phyloP scores from a whole-genome alignment of 2,797 vertebrate genomes.

The Otus scops region DNA sequence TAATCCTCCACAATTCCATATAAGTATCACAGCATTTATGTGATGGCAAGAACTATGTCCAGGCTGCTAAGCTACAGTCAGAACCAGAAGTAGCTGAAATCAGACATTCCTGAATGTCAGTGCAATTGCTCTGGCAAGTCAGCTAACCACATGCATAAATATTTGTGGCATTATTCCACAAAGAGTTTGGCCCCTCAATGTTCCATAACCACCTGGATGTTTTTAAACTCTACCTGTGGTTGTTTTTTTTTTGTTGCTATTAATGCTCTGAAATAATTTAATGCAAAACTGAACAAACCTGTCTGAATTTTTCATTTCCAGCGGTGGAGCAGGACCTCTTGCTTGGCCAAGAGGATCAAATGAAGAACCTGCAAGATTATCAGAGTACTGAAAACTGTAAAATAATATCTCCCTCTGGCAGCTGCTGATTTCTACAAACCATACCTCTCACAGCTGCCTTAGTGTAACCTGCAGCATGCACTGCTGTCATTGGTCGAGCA shows the following conservation, averaged over 20 bases:
- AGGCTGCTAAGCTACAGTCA: not conserved
- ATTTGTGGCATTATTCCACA: not conserved
- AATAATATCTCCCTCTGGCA: not conserved
- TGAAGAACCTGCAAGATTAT: slow-evolving; percentile 79
- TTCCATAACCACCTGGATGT: not conserved
- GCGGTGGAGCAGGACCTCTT: slow-evolving; percentile 87
- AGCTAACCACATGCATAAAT: not conserved
- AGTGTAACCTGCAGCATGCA: slow-evolving; percentile 92
- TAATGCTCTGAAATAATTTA: not conserved
- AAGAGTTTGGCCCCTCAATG: not conserved
- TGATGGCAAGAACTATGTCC: not conserved
- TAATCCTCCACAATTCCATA: not conserved
- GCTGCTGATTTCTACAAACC: not conserved
- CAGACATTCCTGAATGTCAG: not conserved
- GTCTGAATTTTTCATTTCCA: slow-evolving; percentile 90
- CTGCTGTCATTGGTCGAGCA: slow-evolving; percentile 93
- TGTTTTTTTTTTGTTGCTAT: not conserved
- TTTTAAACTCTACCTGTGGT: not conserved
- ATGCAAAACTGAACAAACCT: slow-evolving; percentile 74
- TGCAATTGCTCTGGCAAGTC: not conserved
- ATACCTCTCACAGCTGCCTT: slow-evolving; percentile 85
- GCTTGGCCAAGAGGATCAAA: slow-evolving; percentile 93
- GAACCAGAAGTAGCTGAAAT: not conserved
- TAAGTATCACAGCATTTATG: not conserved
- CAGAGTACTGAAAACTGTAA: not conserved